Evolutionary conservation across 2,113 vertebrate genomes (phyloP).

Genomic region (Sceloporus tristichus): DNA sequence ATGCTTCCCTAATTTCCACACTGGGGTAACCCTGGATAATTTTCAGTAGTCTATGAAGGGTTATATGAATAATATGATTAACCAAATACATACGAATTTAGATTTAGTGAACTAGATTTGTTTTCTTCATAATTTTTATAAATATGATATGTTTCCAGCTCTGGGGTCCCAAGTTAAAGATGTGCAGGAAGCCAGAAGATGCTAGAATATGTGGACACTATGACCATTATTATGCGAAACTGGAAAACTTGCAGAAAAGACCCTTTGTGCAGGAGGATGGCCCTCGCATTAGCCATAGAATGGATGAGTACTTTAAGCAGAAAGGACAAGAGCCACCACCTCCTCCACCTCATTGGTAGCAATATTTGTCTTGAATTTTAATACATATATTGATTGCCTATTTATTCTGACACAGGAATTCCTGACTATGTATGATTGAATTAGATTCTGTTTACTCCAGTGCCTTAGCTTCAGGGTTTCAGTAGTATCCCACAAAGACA

Average conservation of each 20-base stretch:
- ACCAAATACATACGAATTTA: background rate
- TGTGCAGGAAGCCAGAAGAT: slow-evolving; percentile 54
- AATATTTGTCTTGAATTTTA: slow-evolving; percentile 4
- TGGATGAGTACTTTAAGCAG: slow-evolving; percentile 58
- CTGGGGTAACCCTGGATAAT: background rate
- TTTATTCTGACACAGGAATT: slow-evolving; percentile 20
- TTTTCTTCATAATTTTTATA: slow-evolving; percentile 15
- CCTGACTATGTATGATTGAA: background rate
- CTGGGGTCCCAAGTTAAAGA: slow-evolving; percentile 64
- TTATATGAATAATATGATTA: slow-evolving; percentile 11
- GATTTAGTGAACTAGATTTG: slow-evolving; percentile 17
- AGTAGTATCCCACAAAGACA: background rate
- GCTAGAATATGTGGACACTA: slow-evolving; percentile 68
- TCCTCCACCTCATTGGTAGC: slow-evolving; percentile 67
- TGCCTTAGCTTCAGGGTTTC: rapidly evolving
- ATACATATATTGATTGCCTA: background rate
- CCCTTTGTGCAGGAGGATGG: slow-evolving; percentile 46
- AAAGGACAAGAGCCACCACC: slow-evolving; percentile 43
- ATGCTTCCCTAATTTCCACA: background rate
- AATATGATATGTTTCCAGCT: slow-evolving; percentile 51
- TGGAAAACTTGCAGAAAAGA: slow-evolving; percentile 78
- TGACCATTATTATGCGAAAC: slow-evolving; percentile 78
- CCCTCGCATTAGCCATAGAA: slow-evolving; percentile 52
- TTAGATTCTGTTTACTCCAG: slow-evolving; percentile 24
- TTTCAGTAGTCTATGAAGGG: background rate